Evolutionary conservation across 2,888 invertebrate genomes (phyloP).

Genomic region (Phyto melanocephala): DNA sequence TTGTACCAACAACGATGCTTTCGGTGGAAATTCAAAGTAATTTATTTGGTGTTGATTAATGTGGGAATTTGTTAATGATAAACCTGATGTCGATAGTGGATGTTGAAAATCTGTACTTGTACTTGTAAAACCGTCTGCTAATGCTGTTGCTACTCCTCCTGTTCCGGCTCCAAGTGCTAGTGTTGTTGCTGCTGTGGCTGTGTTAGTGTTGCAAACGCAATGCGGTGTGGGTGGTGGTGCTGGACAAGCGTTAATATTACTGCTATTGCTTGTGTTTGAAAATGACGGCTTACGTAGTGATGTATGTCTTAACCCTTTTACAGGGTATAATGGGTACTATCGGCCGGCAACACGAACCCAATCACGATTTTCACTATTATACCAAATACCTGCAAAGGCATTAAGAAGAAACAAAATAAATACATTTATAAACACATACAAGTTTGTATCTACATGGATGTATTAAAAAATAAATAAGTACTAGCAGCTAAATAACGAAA

Average conservation of each 20-base stretch:
- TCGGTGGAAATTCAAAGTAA: conserved; percentile 74
- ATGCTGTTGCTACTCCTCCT: conserved; percentile 71
- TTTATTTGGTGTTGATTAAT: conserved; percentile 72
- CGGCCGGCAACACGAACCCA: conserved; percentile 79
- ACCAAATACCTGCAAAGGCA: conserved; percentile 78
- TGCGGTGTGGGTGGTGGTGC: conserved; percentile 75
- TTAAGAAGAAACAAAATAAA: background rate
- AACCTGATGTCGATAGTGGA: conserved; percentile 35
- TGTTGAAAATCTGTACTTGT: conserved; percentile 1
- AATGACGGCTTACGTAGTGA: conserved; percentile 77
- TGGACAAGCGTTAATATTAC: conserved; percentile 74
- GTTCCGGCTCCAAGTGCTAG: conserved; percentile 70
- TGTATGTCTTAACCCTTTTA: conserved; percentile 78
- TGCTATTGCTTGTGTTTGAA: conserved; percentile 72
- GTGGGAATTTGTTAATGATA: conserved; percentile 69
- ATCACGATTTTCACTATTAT: conserved; percentile 79
- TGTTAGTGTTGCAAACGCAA: conserved; percentile 53
- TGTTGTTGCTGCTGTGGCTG: conserved; percentile 58
- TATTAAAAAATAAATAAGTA: background rate
- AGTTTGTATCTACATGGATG: no score
- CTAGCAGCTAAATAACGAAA: conserved; percentile 41
- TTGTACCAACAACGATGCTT: conserved; percentile 53
- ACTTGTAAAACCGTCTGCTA: conserved; percentile 65
- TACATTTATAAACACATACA: background rate
- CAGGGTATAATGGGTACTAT: conserved; percentile 80